Base-by-base conservation (phyloP, 2,113 vertebrate species). In the Agapornis roseicollis region DNA sequence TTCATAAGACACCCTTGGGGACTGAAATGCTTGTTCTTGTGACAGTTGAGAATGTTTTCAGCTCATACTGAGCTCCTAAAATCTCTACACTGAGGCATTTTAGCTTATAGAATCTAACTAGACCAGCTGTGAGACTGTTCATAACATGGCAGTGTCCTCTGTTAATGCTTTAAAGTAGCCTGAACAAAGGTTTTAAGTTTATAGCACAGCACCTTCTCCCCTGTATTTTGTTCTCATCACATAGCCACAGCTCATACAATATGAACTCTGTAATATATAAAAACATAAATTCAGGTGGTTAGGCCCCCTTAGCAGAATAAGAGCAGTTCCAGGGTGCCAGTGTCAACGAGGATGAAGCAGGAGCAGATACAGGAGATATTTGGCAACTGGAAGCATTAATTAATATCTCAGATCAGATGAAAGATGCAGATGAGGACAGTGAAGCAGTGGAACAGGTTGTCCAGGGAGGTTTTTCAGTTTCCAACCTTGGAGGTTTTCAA, bases 381-480 rank as follows among this genome's bases (percentile, higher is more conserved):
- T 94, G 53, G 41, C 53, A 88, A 63, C 63, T 91, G 79, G 74
- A 88, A 88, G 35, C 66, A 58, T 58, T 76, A 79, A 88, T 85
- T 94, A 80, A 49, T 92, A 89, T 83, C 47, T 95, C 55, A 85
- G 85, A 77, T 88, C 42, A 90, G 89, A 89, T 91, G 73, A 69
- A 78, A 84, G 84, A 79, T 76, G 46, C 23, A 77, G 81, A 82
- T 85, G 35, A 88, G 84, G 58, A 72, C 39, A 76, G n/a, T 52
- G 70, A 85, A 94, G 93, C 44, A 56, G 85, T 91, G 68, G 82
- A 95, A 85, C 95, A 46, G 46, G 95, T 93, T 91, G 63, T 53
- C 86, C 64, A 20, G 37, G 52, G 41, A 80, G 5, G 52, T 65
- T 87, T 82, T 80, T 68, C 69, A 53, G 74, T 82, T 35, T 88